These are phyloP conservation scores for Ichneumon xanthorius DNA, from an alignment of 2,888 invertebrate species.

Conservation along the genomic window DNA sequence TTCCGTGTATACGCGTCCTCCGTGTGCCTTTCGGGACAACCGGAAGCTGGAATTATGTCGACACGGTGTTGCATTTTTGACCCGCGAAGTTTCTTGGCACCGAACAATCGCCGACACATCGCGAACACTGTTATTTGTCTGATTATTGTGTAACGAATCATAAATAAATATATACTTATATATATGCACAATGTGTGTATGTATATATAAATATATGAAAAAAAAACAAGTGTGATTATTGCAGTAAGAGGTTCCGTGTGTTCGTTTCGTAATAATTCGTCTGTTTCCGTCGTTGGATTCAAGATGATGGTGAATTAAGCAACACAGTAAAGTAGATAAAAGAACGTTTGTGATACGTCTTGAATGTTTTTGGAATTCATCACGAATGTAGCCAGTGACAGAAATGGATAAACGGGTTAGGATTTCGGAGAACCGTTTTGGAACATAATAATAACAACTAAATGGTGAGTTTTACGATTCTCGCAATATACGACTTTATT, in stretches of 20 bases:
- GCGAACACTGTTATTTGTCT: conserved; percentile 82
- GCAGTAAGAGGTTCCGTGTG: not conserved
- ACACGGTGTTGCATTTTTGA: conserved; percentile 45
- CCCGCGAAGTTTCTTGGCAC: conserved; percentile 45
- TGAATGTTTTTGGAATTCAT: too few relatives aligned
- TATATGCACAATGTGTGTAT: conserved; percentile 68
- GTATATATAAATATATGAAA: conserved; percentile 46
- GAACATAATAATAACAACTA: not conserved
- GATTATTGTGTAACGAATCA: conserved; percentile 83
- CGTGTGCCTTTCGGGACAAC: not conserved
- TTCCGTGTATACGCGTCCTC: not conserved
- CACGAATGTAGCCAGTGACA: too few relatives aligned
- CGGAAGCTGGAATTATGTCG: conserved; percentile 25
- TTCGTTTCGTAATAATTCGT: not conserved
- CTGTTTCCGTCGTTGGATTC: not conserved
- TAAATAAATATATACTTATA: conserved; percentile 76
- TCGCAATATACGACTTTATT: conserved; percentile 82
- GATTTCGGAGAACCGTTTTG: not conserved
- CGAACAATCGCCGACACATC: conserved; percentile 69
- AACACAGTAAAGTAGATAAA: too few relatives aligned
- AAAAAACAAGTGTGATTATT: not conserved
- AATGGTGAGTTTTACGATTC: conserved; percentile 33
- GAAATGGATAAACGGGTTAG: not conserved
- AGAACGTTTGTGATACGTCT: too few relatives aligned
- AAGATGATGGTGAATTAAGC: not conserved